Percentiles rank a stretch among this genome's conserved stretches.
Conservation (phyloP, 1,140 invertebrate species). For the Eupristina koningsbergeri region DNA sequence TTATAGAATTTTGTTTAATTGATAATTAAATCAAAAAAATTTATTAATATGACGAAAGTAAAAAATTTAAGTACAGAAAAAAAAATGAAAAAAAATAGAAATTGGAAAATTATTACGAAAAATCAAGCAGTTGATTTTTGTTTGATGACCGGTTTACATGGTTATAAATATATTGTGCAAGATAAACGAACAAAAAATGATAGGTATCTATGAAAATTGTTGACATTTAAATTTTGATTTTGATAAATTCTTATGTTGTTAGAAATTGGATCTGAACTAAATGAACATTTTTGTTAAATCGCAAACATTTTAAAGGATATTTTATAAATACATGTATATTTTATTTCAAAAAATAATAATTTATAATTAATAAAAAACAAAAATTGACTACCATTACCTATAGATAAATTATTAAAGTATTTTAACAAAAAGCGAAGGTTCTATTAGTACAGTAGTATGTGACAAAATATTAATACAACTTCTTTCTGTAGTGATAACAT, state of each 20-base stretch:
- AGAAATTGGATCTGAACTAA: neutral
- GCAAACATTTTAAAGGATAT: too few species aligned
- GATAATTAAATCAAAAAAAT: neutral
- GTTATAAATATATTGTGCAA: slow-evolving; percentile 63
- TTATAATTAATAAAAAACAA: too few species aligned
- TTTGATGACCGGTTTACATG: slow-evolving; percentile 60
- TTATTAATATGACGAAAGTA: neutral
- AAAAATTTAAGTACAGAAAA: neutral
- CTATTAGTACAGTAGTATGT: too few species aligned
- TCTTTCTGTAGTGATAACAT: too few species aligned
- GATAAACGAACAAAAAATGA: slow-evolving; percentile 54
- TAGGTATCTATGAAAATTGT: slow-evolving; percentile 49
- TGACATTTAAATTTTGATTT: neutral
- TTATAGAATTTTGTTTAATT: too few species aligned
- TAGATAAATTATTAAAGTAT: too few species aligned
- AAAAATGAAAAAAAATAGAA: slow-evolving; percentile 20
- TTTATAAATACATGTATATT: too few species aligned
- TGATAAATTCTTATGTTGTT: neutral
- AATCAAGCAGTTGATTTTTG: slow-evolving; percentile 59
- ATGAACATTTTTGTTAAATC: too few species aligned
- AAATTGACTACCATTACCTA: too few species aligned
- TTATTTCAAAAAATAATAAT: neutral
- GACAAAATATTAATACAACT: too few species aligned
- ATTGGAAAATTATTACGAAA: slow-evolving; percentile 41
- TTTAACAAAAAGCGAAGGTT: too few species aligned